Evolutionary conservation across 2,113 vertebrate genomes (phyloP), one percentile per base, ranked within the genome.

Genomic region (Brienomyrus brachyistius): DNA sequence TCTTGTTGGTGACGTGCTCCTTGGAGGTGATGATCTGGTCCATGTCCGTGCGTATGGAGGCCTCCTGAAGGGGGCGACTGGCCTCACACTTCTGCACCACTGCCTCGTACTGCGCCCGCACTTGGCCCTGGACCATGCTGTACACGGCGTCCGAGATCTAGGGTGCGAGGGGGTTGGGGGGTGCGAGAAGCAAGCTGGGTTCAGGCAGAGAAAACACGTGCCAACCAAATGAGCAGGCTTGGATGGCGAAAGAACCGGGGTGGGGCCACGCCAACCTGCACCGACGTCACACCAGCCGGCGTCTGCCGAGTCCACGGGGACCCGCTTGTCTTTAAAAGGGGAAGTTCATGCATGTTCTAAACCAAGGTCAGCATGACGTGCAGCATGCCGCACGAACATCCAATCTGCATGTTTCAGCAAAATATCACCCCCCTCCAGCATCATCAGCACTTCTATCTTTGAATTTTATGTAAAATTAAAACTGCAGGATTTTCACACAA

Each of bases 1-100:
- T 97, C 95, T 99, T 99, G 96, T 94, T 97, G 94, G 96, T 96
- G 93, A 99, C 93, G 40, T 98, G 98, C 92, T 99, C 98, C 94
- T 98, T 99, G 21, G 98, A 98, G 21, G 97, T 97, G 93, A 99
- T 98, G 92, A 99, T 97, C 95, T 99, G 98, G 94, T 99, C 98
- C 97, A 99, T 97, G 94, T 99, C 97, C 0, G 97, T 98, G 88
- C 98, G 97, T 91, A 99, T 97, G 91, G 94, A 94, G 8, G 97
- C 94, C 91, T 98, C 97, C 95, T 99, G 94, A 84, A 93, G 93
- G 0, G 97, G 95, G 88, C 94, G 92, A 66, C 95, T 94, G 45
- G 87, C 92, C 89, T 97, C 97, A 0, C 97, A 97, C 83, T 94
- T 92, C 88, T 96, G 92, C 86, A 95, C 83, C 0, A 92, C 88